A percentile compares a stretch with the other conserved stretches of the same genome.
Conservation (phyloP, 2,888 invertebrate genomes). For the Lochmaea crataegi region DNA sequence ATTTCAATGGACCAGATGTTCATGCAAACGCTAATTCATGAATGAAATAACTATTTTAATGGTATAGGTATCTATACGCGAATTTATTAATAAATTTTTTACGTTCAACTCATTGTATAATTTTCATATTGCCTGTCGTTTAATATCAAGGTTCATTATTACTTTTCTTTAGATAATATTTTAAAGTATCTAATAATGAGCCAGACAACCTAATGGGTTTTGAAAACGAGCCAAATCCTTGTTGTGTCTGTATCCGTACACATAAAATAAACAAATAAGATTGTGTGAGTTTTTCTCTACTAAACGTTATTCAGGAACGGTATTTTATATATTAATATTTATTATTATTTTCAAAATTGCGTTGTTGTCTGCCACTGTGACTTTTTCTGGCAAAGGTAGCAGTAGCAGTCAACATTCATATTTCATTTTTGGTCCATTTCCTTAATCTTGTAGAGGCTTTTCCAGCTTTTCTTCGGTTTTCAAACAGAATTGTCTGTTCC, state of each 20-base stretch:
- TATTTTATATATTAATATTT: neutral
- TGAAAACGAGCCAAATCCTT: slow-evolving; percentile 34
- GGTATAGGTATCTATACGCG: neutral
- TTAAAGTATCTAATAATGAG: slow-evolving; percentile 27
- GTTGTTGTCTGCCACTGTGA: no score
- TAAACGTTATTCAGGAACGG: neutral
- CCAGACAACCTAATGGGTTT: slow-evolving; percentile 26
- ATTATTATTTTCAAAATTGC: no score
- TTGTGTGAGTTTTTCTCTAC: neutral
- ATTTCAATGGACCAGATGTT: slow-evolving; percentile 18
- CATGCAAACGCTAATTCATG: slow-evolving; percentile 18
- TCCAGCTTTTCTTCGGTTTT: no score
- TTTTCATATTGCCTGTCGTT: neutral
- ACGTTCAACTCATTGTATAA: no score
- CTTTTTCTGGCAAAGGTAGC: no score
- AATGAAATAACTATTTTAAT: neutral
- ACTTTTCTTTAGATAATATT: slow-evolving; percentile 16
- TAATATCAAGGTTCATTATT: neutral
- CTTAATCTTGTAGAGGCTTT: no score
- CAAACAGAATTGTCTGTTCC: no score
- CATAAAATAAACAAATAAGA: slow-evolving; percentile 2
- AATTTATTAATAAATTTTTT: neutral
- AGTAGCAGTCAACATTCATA: no score
- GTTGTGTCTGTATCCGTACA: slow-evolving; percentile 28
- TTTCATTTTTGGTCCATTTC: no score